Evolutionary conservation across 2,888 invertebrate genomes (phyloP), one percentile per base, ranked within the genome.

Genomic region (Chelonus formosanus): DNA sequence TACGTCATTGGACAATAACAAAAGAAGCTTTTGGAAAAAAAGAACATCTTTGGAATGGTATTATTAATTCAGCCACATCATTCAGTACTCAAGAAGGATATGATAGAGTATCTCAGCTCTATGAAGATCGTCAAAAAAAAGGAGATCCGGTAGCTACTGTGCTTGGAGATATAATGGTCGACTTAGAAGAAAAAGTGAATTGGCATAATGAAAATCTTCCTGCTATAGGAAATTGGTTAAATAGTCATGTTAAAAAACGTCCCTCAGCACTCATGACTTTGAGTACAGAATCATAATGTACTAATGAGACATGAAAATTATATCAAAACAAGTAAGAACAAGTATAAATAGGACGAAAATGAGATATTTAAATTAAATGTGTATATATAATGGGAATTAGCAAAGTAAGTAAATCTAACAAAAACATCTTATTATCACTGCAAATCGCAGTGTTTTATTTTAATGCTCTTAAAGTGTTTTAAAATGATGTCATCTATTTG

Each of bases 121-220:
- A 91, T 75, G 86, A 87, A 0, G 86, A 87, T 31, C 88, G 88
- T 55, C 87, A 88, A 72, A 90, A 88, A 1, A 90, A 92, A 74
- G 91, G 93, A 71, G 91, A 90, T 0, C 89, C 90, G 3, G 92
- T 92, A 0, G 90, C 91, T 70, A 90, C 90, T 71, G 90, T 92
- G 10, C 89, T 93, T 8, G 90, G 90, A 75, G 90, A 90, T 72
- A 90, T 92, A 0, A 83, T 92, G 75, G 89, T 88, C 73, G 91
- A 90, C 70, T 92, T 93, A 52, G 88, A 90, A 72, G 91, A 91
- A 74, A 92, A 92, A 77, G 89, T 90, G 0, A 88, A 89, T 75
- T 94, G 93, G 93, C 91, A 91, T 44, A 88, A 90, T 60, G 90
- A 90, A 61, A 93, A 92, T 78, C 80, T 93, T 3, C 92, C 92